Conservation (phyloP, 2,113 vertebrate species). For the Emydura subglobosa region DNA sequence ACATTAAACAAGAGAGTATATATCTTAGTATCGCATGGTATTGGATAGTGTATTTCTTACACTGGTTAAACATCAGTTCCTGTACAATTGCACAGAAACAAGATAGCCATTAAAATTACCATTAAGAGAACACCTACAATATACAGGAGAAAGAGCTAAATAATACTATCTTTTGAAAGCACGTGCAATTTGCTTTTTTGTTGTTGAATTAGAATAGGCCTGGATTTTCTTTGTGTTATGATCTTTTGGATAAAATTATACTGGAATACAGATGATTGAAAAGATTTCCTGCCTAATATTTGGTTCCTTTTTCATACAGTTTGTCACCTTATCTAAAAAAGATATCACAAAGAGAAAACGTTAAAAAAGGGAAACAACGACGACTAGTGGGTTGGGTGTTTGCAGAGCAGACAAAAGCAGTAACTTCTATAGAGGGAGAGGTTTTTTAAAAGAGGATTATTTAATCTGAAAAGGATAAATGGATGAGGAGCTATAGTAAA, state of each 20-base stretch:
- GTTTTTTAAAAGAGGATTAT: background rate
- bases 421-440: background rate
- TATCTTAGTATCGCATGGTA: background rate
- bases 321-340: background rate
- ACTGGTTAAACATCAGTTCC: background rate
- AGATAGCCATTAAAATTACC: background rate
- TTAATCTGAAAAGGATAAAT: background rate
- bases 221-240: background rate
- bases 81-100: background rate
- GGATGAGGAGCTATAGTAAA: background rate
- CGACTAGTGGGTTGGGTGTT: background rate
- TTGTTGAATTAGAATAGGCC: background rate
- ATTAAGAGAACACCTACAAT: background rate
- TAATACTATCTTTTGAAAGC: background rate
- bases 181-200: background rate
- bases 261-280: background rate
- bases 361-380: background rate
- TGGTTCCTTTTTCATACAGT: too few species aligned
- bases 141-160: background rate
- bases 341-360: background rate
- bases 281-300: background rate
- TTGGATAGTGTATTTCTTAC: background rate
- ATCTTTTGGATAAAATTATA: background rate
- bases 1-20: background rate
- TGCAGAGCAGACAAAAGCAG: background rate